phyloP scores from a whole-genome alignment of 2,113 vertebrate species.

The Electrona antarctica region DNA sequence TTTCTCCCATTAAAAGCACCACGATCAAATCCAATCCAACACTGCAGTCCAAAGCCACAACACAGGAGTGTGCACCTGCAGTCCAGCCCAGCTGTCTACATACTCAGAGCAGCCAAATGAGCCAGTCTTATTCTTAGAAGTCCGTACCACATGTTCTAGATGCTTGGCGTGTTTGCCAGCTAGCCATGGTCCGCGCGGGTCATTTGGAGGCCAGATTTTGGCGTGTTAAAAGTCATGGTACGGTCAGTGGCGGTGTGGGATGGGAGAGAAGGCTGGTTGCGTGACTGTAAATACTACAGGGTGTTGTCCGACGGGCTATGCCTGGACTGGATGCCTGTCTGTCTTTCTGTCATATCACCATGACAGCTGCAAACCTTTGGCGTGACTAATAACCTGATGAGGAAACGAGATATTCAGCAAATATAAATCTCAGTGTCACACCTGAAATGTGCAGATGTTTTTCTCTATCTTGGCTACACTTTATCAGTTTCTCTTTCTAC shows the following conservation, averaged over 20 bases:
- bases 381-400: slow-evolving; percentile 64
- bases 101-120: slow-evolving; percentile 62
- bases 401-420: slow-evolving; percentile 61
- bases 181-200: slow-evolving; percentile 55
- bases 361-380: slow-evolving; percentile 60
- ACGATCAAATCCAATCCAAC: slow-evolving; percentile 45
- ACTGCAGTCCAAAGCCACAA: slow-evolving; percentile 60
- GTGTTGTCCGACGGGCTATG: slow-evolving; percentile 68
- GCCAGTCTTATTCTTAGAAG: slow-evolving; percentile 59
- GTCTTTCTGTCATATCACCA: slow-evolving; percentile 47
- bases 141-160: slow-evolving; percentile 67
- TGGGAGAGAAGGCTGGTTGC: slow-evolving; percentile 57
- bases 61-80: slow-evolving; percentile 67
- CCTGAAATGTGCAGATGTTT: slow-evolving; percentile 21
- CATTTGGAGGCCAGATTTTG: slow-evolving; percentile 76
- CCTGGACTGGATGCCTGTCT: slow-evolving; percentile 59
- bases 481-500: slow-evolving; percentile 53
- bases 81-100: slow-evolving; percentile 74
- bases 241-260: slow-evolving; percentile 56
- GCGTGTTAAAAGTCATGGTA: slow-evolving; percentile 53
- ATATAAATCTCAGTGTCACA: slow-evolving; percentile 46
- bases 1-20: slow-evolving; percentile 57
- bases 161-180: slow-evolving; percentile 69
- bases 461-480: slow-evolving; percentile 51
- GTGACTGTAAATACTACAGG: slow-evolving; percentile 65